phyloP scores from a whole-genome alignment of 2,797 vertebrate genomes.

The Argya squamiceps region DNA sequence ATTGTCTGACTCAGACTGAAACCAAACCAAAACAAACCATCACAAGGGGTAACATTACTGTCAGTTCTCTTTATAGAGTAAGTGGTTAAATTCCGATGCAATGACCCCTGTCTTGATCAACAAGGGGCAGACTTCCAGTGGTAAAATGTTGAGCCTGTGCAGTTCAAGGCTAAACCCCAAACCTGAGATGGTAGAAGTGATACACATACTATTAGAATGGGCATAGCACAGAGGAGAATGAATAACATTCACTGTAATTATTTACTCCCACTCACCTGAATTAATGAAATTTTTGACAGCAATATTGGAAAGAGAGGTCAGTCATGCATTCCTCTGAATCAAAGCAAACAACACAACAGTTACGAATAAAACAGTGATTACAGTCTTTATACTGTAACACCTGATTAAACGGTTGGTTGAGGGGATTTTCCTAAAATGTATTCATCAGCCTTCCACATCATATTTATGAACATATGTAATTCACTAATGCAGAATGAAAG shows the following conservation, averaged over 20 bases:
- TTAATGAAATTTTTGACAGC: background rate
- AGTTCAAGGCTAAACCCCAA: background rate
- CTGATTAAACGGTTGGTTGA: background rate
- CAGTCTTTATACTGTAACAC: background rate
- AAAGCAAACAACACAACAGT: background rate
- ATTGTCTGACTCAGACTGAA: slow-evolving; percentile 50
- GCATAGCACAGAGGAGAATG: background rate
- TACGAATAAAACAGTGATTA: background rate
- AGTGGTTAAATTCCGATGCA: background rate
- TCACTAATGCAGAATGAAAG: background rate
- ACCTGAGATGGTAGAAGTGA: background rate
- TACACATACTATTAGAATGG: background rate
- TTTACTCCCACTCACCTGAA: background rate
- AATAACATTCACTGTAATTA: background rate
- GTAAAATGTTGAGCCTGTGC: background rate
- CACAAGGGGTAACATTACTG: background rate
- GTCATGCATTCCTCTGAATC: background rate
- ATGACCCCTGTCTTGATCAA: background rate
- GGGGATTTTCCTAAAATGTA: background rate
- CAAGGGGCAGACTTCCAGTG: background rate
- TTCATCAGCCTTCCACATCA: background rate
- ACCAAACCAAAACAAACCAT: slow-evolving; percentile 4
- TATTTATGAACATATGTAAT: background rate
- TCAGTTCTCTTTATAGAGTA: background rate
- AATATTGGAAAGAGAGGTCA: background rate